A percentile compares a stretch with the other conserved stretches of the same genome.
phyloP scores from a whole-genome alignment of 2,888 invertebrate genomes.

The Prosapia bicincta region DNA sequence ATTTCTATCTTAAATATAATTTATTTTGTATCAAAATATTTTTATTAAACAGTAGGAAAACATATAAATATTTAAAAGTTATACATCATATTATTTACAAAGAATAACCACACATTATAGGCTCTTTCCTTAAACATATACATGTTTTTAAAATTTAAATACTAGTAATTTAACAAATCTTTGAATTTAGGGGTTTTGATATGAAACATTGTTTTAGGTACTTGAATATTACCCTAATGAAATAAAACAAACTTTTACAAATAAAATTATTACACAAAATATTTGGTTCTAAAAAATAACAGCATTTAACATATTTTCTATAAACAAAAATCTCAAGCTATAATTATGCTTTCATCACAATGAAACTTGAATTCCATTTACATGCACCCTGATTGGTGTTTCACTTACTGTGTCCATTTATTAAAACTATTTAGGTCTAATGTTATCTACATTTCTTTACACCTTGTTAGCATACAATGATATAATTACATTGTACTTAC shows the following conservation, averaged over 20 bases:
- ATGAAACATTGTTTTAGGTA: background rate
- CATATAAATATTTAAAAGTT: conserved; percentile 14
- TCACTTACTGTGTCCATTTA: conserved; percentile 16
- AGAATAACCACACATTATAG: background rate
- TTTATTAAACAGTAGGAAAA: conserved; percentile 24
- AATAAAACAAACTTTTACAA: background rate
- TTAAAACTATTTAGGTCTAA: background rate
- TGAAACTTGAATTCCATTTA: background rate
- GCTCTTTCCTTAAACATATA: background rate
- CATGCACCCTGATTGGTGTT: conserved; percentile 16
- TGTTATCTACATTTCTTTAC: background rate
- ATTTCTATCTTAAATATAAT: conserved; percentile 14
- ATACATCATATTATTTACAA: conserved; percentile 18
- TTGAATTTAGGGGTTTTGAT: background rate
- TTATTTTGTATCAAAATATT: conserved; percentile 27
- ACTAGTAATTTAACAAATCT: background rate
- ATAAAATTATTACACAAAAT: background rate
- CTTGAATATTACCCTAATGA: background rate
- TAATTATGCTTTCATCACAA: background rate
- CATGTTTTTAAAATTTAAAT: background rate
- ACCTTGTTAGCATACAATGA: background rate
- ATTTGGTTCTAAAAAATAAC: background rate
- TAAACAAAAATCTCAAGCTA: background rate
- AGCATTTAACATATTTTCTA: background rate
- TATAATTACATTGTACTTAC: background rate